These are phyloP conservation scores for Tetanocera ferruginea DNA, from an alignment of 2,888 invertebrate genomes.

Conservation along the genomic window DNA sequence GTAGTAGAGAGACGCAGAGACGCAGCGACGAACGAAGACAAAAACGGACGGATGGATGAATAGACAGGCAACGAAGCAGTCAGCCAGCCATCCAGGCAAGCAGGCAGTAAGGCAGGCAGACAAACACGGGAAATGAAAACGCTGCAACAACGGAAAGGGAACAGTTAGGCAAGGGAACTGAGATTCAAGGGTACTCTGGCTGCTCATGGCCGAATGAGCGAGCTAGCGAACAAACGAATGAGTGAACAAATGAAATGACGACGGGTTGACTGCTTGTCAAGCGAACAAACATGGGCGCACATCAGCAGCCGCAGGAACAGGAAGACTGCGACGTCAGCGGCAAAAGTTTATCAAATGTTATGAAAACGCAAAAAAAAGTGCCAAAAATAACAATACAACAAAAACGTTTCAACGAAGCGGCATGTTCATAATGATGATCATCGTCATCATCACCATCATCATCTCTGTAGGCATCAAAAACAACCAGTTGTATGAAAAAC, in stretches of 20 bases:
- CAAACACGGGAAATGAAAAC: conserved; percentile 60
- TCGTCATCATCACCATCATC: neutral
- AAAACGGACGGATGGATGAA: conserved; percentile 27
- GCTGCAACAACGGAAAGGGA: conserved; percentile 24
- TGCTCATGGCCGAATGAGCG: conserved; percentile 51
- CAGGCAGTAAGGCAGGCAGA: conserved; percentile 49
- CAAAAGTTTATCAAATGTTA: conserved; percentile 61
- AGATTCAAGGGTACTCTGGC: neutral
- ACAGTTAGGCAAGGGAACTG: neutral
- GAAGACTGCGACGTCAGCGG: conserved; percentile 38
- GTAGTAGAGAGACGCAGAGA: neutral
- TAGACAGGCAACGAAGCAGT: conserved; percentile 16
- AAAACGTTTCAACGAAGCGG: neutral
- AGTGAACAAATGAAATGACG: conserved; percentile 66
- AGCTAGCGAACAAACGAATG: conserved; percentile 51
- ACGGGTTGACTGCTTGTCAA: conserved; percentile 69
- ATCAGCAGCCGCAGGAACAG: conserved; percentile 43
- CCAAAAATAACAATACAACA: neutral
- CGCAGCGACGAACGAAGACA: neutral
- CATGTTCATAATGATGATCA: neutral
- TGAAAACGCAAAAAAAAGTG: conserved; percentile 48
- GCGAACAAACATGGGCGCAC: conserved; percentile 67
- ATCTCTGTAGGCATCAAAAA: neutral
- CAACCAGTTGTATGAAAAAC: too few species aligned
- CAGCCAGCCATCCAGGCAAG: conserved; percentile 47